Percentiles rank a stretch among this genome's conserved stretches.
Evolutionary conservation across 2,797 vertebrate species (phyloP).

Genomic region (Chromobotia macracanthus): DNA sequence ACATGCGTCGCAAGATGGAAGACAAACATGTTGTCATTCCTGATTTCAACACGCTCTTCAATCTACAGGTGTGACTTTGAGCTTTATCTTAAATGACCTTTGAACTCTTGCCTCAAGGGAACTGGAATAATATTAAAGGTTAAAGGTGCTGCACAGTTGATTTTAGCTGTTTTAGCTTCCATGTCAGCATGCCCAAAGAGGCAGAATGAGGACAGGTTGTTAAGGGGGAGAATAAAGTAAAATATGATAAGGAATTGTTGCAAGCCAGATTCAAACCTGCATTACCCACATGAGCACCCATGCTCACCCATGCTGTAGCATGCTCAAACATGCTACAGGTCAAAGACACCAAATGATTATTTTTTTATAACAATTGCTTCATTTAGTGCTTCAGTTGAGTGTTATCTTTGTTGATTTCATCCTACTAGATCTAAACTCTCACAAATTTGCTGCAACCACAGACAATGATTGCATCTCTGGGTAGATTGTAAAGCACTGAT

Average conservation of each 20-base stretch:
- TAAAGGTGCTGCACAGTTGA: too few relatives aligned
- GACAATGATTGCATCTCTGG: neutral
- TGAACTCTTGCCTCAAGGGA: neutral
- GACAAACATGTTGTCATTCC: constrained; percentile 98
- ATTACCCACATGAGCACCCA: too few relatives aligned
- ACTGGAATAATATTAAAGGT: neutral
- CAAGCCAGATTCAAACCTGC: neutral
- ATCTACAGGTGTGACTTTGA: constrained; percentile 84
- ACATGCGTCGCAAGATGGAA: constrained; percentile 99
- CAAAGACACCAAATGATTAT: neutral
- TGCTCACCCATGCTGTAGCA: too few relatives aligned
- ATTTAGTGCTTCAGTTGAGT: neutral
- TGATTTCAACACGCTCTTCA: constrained; percentile 97
- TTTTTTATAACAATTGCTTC: neutral
- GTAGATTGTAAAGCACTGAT: neutral
- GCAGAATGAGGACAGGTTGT: too few relatives aligned
- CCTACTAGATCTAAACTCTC: neutral
- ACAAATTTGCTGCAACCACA: neutral
- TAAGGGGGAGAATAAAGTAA: too few relatives aligned
- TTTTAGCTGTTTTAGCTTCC: neutral
- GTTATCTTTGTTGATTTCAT: neutral
- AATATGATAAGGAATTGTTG: neutral
- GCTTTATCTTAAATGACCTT: neutral
- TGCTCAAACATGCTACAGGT: too few relatives aligned
- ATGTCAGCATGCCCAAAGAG: too few relatives aligned